A percentile compares a stretch with the other conserved stretches of the same genome.
These are phyloP conservation scores for Oxyruncus cristatus DNA, from an alignment of 2,113 vertebrate species.

Conservation along the genomic window DNA sequence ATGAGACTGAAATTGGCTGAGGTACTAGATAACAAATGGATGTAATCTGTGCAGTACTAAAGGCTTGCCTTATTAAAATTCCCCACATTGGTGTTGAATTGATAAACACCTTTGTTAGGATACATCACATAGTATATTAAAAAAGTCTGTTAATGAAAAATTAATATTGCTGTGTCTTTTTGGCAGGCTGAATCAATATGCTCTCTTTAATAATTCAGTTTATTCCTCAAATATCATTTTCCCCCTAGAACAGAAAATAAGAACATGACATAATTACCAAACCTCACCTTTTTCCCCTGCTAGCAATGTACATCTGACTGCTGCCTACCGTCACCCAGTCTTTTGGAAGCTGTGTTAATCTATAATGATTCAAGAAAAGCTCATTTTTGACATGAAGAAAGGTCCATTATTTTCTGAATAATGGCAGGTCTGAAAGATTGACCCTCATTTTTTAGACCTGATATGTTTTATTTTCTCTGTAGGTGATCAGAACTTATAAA, in stretches of 20 bases:
- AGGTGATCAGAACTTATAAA: not conserved
- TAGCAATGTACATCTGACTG: not conserved
- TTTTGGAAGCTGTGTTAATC: not conserved
- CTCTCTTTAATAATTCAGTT: conserved; percentile 52
- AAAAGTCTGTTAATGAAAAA: conserved; percentile 64
- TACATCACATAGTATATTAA: conserved; percentile 33
- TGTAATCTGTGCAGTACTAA: conserved; percentile 9
- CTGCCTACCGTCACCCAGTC: not conserved
- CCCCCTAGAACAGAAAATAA: conserved; percentile 44
- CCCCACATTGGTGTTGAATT: not conserved
- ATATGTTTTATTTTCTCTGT: not conserved
- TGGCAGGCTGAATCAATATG: conserved; percentile 15
- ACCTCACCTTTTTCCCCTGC: not conserved
- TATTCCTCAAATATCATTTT: conserved; percentile 17
- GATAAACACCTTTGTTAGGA: not conserved
- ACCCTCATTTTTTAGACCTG: not conserved
- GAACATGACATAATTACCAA: not conserved
- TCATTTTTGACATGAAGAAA: not conserved
- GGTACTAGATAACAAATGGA: conserved; percentile 18
- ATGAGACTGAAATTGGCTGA: conserved; percentile 44
- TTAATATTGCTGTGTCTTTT: conserved; percentile 50
- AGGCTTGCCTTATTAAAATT: conserved; percentile 35
- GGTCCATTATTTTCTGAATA: not conserved
- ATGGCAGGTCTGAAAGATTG: not conserved
- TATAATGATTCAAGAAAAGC: not conserved